Percentiles rank a stretch among this genome's conserved stretches.
Evolutionary conservation across 2,888 invertebrate species (phyloP).

Genomic region (Myathropa florea): DNA sequence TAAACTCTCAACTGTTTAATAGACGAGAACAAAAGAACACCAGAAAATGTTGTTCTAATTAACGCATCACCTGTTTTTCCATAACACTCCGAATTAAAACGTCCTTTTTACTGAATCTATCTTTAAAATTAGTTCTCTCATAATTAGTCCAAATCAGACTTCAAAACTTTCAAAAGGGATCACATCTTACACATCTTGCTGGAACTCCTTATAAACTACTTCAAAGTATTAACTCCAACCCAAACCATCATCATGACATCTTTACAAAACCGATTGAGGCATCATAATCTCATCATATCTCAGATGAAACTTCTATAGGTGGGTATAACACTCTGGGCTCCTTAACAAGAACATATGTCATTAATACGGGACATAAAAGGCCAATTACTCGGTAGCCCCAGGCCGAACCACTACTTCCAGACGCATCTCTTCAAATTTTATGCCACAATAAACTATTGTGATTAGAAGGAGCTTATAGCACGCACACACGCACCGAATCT

Average conservation of each 20-base stretch:
- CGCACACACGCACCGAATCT: conserved; percentile 34
- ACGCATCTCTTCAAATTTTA: conserved; percentile 66
- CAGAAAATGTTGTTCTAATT: no score
- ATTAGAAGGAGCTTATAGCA: conserved; percentile 69
- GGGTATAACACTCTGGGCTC: conserved; percentile 46
- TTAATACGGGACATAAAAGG: conserved; percentile 59
- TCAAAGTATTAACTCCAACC: conserved; percentile 36
- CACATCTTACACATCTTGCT: conserved; percentile 14
- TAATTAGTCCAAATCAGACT: conserved; percentile 19
- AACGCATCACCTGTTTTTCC: no score
- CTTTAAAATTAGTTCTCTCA: conserved; percentile 28
- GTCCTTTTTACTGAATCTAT: no score
- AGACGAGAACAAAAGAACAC: no score
- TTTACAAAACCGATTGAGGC: conserved; percentile 62
- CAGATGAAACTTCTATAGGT: conserved; percentile 36
- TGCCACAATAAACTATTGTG: conserved; percentile 71
- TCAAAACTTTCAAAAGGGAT: conserved; percentile 35
- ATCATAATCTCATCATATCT: conserved; percentile 65
- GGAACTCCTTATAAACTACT: conserved; percentile 42
- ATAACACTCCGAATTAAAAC: no score
- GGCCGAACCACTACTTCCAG: conserved; percentile 47
- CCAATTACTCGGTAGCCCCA: conserved; percentile 60
- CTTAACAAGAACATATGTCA: conserved; percentile 63
- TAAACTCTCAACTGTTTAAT: no score
- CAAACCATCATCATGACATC: conserved; percentile 53